Evolutionary conservation across 1,140 invertebrate species (phyloP).

Genomic region (Sarcophaga bullata): DNA sequence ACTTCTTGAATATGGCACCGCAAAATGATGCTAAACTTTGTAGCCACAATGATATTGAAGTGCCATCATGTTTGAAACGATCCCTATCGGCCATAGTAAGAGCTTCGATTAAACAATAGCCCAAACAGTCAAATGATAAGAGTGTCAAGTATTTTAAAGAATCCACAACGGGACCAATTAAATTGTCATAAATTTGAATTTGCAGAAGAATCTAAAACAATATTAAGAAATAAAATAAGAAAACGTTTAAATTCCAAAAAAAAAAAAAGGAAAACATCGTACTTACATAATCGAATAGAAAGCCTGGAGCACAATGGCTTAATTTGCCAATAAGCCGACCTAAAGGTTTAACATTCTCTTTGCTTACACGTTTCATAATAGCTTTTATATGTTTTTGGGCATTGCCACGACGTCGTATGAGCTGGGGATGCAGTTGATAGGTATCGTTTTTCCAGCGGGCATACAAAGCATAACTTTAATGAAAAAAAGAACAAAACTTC

Average conservation of each 20-base stretch:
- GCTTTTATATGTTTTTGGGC: conserved; percentile 93
- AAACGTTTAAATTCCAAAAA: background rate
- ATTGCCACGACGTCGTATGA: conserved; percentile 85
- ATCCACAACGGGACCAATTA: conserved; percentile 96
- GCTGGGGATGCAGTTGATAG: conserved; percentile 80
- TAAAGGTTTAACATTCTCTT: conserved; percentile 97
- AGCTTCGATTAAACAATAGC: conserved; percentile 95
- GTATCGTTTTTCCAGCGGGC: conserved; percentile 94
- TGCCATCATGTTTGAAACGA: conserved; percentile 88
- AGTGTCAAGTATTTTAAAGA: conserved; percentile 96
- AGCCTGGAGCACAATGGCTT: conserved; percentile 93
- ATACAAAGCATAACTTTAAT: conserved; percentile 84
- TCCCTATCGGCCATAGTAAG: conserved; percentile 80
- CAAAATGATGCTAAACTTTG: conserved; percentile 94
- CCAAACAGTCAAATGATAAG: conserved; percentile 95
- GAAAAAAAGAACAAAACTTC: background rate
- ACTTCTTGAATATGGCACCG: conserved; percentile 96
- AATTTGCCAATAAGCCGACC: conserved; percentile 96
- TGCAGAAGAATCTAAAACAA: conserved; percentile 77
- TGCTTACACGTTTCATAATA: conserved; percentile 97
- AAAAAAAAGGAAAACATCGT: conserved; percentile 45
- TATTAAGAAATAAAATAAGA: conserved; percentile 9
- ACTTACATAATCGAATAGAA: conserved; percentile 94
- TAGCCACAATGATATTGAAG: conserved; percentile 94
- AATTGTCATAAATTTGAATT: conserved; percentile 98